Evolutionary conservation across 2,113 vertebrate species (phyloP), one percentile per base, ranked within the genome.

Genomic region (Isichthys henryi): DNA sequence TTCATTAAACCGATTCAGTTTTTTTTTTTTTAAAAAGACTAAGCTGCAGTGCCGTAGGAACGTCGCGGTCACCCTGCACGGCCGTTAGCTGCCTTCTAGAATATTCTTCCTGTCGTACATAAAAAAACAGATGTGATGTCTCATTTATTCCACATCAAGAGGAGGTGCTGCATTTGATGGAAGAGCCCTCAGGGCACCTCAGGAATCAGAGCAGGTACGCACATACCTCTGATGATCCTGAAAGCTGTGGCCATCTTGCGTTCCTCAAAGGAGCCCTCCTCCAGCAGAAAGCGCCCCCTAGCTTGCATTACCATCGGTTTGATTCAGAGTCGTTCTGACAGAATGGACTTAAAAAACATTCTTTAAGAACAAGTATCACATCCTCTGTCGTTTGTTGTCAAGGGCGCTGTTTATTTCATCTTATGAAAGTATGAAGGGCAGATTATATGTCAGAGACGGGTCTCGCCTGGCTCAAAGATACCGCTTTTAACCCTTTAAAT

Each of bases 61-160:
- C 10, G 10, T 11, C n/a, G 11, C 10, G 9, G 62, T 70, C 52
- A 21, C 66, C 86, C 17, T 31, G 5, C 82, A 52, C 13, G 56
- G 62, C 66, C 90, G 48, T 70, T 62, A 82, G 43, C 52, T 70
- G 66, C 46, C 88, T 90, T 86, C 52, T 9, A 46, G 77, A 89
- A 11, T 35, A 48, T 49, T 80, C 35, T 84, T 46, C 70, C 19
- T 48, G 84, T 89, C 90, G 85, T 91, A 91, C 91, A 91, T 91
- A 90, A 88, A 89, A 89, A 92, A 91, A 90, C 88, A 85, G 90
- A 89, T 88, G 89, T 88, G 91, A 88, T 88, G 88, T 92, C 92
- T 90, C 86, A 87, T 90, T 66, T 80, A 50, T 83, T 90, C 62
- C 91, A 90, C 86, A 88, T 92, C 53, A 45, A 48, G 39, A 89